Evolutionary conservation across 2,113 vertebrate species (phyloP), one percentile per base, ranked within the genome.

Genomic region (Engystomops pustulosus): DNA sequence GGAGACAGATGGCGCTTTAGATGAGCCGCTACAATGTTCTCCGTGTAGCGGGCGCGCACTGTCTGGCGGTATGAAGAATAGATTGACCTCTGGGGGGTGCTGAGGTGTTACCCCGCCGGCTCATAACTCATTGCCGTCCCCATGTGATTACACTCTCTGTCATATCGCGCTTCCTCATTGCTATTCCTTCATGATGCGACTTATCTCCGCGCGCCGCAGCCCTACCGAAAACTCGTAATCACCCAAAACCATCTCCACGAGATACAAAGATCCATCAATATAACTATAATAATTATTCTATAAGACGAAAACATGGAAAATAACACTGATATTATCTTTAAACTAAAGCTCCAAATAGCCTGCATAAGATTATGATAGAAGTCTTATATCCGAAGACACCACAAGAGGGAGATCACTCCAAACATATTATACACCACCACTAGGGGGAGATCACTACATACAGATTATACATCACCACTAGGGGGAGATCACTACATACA

Each of bases 81-180:
- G 85, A 84, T 53, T 49, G 72, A 14, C 6, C 11, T 87, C 86
- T 20, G 32, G 75, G 84, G 77, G 32, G 86, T 83, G 83, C 83
- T 45, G 83, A 7, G 76, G 1, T 76, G 86, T 89, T 88, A 75
- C 27, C 62, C 86, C 85, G 17, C 8, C 23, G 44, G 80, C 84
- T 84, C 51, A 80, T 85, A 65, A 75, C 80, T 80, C 67, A 49
- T 32, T 79, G n/a, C n/a, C 25, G 44, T 8, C 11, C 0, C 30
- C 25, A 44, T 72, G 68, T 44, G 68, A 72, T 60, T 60, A 45
- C 36, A 74, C n/a, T 74, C 55, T 60, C 41, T 15, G 36, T 34
- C 65, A 23, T n/a, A 15, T 27, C 12, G 30, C 67, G 15, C 14
- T 14, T 25, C 67, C 41, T 62, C 70, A 72, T 55, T 72, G 55